These are phyloP conservation scores for Dipus sagitta DNA, from an alignment of 2,797 vertebrate species.

Conservation along the genomic window DNA sequence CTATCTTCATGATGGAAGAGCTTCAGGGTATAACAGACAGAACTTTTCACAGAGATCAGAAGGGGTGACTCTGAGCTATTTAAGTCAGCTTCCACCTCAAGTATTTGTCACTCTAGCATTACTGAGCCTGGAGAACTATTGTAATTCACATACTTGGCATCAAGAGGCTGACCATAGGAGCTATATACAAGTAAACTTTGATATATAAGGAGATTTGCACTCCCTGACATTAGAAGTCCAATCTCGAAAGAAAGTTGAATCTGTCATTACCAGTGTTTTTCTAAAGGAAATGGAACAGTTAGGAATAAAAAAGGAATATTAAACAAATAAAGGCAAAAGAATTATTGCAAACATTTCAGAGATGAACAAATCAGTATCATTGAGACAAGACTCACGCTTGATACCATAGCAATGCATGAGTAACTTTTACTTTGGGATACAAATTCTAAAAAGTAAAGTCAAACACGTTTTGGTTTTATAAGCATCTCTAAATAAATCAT, in stretches of 20 bases:
- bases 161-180: background rate
- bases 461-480: background rate
- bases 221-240: background rate
- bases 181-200: background rate
- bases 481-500: background rate
- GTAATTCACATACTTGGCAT: background rate
- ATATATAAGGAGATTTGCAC: background rate
- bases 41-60: background rate
- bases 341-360: background rate
- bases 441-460: slow-evolving; percentile 19
- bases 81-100: background rate
- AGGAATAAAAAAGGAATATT: background rate
- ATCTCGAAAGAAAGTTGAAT: slow-evolving; percentile 10
- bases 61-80: background rate
- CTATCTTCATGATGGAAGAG: background rate
- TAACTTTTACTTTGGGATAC: background rate
- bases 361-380: background rate
- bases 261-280: background rate
- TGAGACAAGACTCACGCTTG: background rate
- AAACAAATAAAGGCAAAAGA: background rate
- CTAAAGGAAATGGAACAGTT: background rate
- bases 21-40: background rate
- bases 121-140: background rate
- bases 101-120: background rate
- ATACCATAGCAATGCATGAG: background rate